Percentiles rank a stretch among this genome's conserved stretches.
Conservation (phyloP, 2,888 invertebrate species). For the Orthosia cruda region DNA sequence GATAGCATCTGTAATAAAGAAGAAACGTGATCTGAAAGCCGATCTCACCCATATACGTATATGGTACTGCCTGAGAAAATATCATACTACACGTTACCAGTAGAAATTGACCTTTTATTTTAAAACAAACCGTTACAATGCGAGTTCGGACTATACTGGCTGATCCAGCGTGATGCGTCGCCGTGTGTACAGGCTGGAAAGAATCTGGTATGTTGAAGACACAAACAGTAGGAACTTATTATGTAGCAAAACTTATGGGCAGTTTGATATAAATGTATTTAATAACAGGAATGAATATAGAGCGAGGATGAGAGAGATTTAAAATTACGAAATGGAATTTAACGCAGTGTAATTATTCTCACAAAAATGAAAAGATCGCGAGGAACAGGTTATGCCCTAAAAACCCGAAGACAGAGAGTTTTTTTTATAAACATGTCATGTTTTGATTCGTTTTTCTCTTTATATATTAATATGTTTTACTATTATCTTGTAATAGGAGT, state of each 20-base stretch:
- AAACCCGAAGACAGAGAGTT: too few relatives aligned
- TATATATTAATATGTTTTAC: too few relatives aligned
- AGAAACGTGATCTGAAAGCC: constrained; percentile 59
- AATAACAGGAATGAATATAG: not conserved
- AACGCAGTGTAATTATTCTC: too few relatives aligned
- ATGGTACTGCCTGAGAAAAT: constrained; percentile 1
- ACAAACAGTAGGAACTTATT: not conserved
- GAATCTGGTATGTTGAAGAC: constrained; percentile 43
- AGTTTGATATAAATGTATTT: not conserved
- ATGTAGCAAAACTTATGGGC: not conserved
- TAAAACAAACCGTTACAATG: not conserved
- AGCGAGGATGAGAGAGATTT: not conserved
- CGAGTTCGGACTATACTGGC: not conserved
- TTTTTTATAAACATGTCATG: too few relatives aligned
- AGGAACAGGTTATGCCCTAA: too few relatives aligned
- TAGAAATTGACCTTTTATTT: not conserved
- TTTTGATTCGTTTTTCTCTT: too few relatives aligned
- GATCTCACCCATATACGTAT: constrained; percentile 29
- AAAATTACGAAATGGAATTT: too few relatives aligned
- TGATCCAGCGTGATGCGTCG: too few relatives aligned
- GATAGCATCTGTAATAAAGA: constrained; percentile 62
- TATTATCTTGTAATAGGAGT: too few relatives aligned
- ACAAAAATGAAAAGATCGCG: too few relatives aligned
- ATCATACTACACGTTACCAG: not conserved
- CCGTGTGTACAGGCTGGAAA: not conserved